Conservation (phyloP, 2,797 vertebrate species). For the Anguilla megastoma region DNA sequence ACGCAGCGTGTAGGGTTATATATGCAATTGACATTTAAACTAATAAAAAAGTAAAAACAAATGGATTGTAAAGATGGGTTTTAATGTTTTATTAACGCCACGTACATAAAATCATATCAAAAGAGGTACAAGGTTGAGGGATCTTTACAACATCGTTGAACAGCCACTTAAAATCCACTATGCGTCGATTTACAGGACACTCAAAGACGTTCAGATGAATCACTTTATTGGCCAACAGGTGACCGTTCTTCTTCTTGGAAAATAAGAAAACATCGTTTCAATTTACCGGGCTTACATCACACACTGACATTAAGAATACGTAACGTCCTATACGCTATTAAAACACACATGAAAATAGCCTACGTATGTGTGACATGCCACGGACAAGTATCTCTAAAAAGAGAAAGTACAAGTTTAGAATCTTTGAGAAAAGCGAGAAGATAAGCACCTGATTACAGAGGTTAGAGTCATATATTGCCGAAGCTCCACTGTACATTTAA, state of each 20-base stretch:
- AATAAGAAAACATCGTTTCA: constrained; percentile 51
- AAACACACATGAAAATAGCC: constrained; percentile 68
- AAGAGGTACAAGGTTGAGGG: constrained; percentile 61
- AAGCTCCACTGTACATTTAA: constrained; percentile 63
- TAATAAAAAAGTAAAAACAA: constrained; percentile 28
- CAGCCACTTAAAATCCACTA: constrained; percentile 73
- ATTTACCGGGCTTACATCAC: constrained; percentile 75
- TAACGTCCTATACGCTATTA: constrained; percentile 73
- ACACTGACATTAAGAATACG: constrained; percentile 71
- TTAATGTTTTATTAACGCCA: constrained; percentile 76
- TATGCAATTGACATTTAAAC: not conserved
- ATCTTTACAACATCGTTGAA: constrained; percentile 63
- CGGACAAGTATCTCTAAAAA: constrained; percentile 60
- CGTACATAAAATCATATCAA: constrained; percentile 82
- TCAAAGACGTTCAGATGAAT: constrained; percentile 57
- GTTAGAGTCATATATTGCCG: constrained; percentile 60
- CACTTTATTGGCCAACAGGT: constrained; percentile 45
- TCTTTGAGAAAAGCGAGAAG: constrained; percentile 61
- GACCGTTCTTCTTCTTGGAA: constrained; percentile 53
- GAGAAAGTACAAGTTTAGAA: constrained; percentile 58
- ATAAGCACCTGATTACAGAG: constrained; percentile 62
- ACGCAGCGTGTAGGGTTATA: not conserved
- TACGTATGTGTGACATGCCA: constrained; percentile 75
- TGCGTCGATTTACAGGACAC: constrained; percentile 66
- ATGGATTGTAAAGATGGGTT: constrained; percentile 43